A percentile compares a stretch with the other conserved stretches of the same genome.
These are phyloP conservation scores for Listrodromus nycthemerus DNA, from an alignment of 2,888 invertebrate genomes.

Conservation along the genomic window DNA sequence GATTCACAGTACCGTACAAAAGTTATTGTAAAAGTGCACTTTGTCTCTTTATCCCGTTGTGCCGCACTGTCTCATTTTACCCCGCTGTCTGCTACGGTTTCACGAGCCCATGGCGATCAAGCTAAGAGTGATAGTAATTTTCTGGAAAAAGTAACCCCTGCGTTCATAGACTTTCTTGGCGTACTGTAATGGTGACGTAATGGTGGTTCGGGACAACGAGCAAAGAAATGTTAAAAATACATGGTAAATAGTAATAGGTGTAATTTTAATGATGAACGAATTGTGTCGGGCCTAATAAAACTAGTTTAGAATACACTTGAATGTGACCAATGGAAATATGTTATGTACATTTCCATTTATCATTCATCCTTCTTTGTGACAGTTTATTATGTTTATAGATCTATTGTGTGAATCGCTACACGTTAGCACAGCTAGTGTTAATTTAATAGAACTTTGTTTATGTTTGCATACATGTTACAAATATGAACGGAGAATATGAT, in stretches of 20 bases:
- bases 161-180: neutral
- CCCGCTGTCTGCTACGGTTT: too few relatives aligned
- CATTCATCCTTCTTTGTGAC: conserved; percentile 8
- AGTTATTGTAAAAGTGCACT: too few relatives aligned
- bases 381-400: conserved; percentile 59
- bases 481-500: conserved; percentile 50
- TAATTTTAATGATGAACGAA: neutral
- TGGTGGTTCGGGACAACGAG: neutral
- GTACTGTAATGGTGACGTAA: neutral
- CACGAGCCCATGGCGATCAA: neutral
- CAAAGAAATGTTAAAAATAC: neutral
- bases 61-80: too few relatives aligned
- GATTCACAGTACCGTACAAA: too few relatives aligned
- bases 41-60: too few relatives aligned
- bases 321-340: conserved; percentile 8
- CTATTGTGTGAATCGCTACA: conserved; percentile 25
- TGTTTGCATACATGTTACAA: conserved; percentile 31
- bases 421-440: conserved; percentile 27
- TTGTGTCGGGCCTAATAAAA: conserved; percentile 20
- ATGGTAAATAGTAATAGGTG: conserved; percentile 1
- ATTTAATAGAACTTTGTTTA: conserved; percentile 43
- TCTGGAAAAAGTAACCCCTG: conserved; percentile 2
- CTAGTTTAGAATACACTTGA: conserved; percentile 16
- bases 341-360: conserved; percentile 6
- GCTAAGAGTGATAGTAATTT: neutral